Conservation (phyloP, 2,888 invertebrate genomes). For the Eupithecia abbreviata region DNA sequence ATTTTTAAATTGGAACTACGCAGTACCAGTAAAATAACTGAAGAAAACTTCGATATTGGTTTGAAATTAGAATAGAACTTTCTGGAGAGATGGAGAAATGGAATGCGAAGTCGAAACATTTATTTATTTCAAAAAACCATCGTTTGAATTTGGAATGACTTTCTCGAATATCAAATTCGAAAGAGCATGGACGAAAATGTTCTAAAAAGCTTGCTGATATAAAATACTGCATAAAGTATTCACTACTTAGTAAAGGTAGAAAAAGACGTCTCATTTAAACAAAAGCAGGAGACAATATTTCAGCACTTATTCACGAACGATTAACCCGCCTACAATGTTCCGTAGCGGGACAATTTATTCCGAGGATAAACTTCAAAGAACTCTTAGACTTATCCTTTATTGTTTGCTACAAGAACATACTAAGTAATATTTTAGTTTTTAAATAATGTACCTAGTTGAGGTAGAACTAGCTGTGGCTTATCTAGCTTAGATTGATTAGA, state of each 20-base stretch:
- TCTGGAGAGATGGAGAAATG: not conserved
- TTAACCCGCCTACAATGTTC: constrained; percentile 59
- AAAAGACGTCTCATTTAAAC: constrained; percentile 1
- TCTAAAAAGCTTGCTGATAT: not conserved
- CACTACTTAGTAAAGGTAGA: not conserved
- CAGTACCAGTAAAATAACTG: not conserved
- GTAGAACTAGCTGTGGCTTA: not conserved
- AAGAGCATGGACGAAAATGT: not conserved
- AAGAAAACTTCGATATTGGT: not conserved
- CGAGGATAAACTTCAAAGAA: constrained; percentile 40
- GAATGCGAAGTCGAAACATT: not conserved
- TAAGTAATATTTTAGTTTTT: not conserved
- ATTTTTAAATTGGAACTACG: not conserved
- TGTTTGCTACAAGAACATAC: not conserved
- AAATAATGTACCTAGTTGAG: not conserved
- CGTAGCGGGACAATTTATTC: constrained; percentile 56
- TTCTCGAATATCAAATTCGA: too few species aligned
- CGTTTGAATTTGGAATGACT: not conserved
- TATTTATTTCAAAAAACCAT: not conserved
- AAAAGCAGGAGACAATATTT: constrained; percentile 57
- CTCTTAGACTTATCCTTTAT: not conserved
- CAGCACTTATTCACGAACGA: constrained; percentile 67
- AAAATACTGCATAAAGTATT: not conserved
- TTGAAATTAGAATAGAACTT: not conserved
- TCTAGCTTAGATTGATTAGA: too few species aligned